Base-by-base conservation (phyloP, 2,113 vertebrate genomes). In the Limanda limanda region DNA sequence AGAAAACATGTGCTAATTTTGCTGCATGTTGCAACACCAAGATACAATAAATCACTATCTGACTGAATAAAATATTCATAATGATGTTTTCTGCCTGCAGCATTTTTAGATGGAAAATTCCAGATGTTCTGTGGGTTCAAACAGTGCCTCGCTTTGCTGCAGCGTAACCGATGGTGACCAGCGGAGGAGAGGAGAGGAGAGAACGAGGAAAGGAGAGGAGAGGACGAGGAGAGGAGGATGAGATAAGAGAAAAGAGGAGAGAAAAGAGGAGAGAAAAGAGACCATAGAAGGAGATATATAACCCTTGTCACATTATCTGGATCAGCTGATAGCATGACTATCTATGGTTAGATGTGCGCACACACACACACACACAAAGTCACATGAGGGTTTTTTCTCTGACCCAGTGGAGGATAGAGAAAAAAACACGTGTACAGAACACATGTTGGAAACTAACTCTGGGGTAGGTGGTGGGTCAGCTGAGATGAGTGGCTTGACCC, bases 221-320 rank as follows among this genome's bases (percentile, higher is more conserved):
- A 35, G 31, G 31, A 35, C 1, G 31, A 71, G 68, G 70, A 78
- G 74, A 75, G 58, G 63, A 81, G 58, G 70, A 76, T 72, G 72
- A 48, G 78, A 67, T 45, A 48, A 74, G 81, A 88, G 47, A 27
- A 25, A 14, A 81, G 66, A 71, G 68, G 70, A 76, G 72, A 75
- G 58, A 48, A 20, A 56, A 71, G 88, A 52, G 68, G 70, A 76
- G 72, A 75, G 58, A 48, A 20, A 56, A 71, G 88, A 52, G 66
- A 86, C 92, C 91, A 89, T 90, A 93, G 85, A 93, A 91, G 92
- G 92, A 83, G 68, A 80, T 75, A 56, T 78, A 72, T 86, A 85
- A 83, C 82, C 82, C 74, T 59, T 80, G 90, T 81, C 88, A 88
- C 76, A 88, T 78, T 79, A 87, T 88, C 80, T 86, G 78, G 78